These are phyloP conservation scores for Eciton burchellii DNA, from an alignment of 1,140 invertebrate genomes.

Conservation along the genomic window DNA sequence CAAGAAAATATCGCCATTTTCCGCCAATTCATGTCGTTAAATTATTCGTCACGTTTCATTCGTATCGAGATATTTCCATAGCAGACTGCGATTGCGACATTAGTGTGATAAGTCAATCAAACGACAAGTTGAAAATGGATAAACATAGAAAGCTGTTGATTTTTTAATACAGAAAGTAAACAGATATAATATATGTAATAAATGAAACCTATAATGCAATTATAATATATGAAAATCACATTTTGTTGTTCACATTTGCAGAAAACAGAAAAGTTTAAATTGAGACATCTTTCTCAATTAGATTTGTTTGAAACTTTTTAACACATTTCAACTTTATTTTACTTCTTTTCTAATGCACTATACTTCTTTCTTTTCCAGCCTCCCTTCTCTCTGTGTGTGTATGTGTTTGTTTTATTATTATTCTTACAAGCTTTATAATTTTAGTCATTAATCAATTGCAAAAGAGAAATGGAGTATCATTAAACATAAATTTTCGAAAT, in stretches of 20 bases:
- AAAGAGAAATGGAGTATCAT: too few relatives aligned
- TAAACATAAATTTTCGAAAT: too few relatives aligned
- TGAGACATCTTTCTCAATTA: neutral
- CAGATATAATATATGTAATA: too few relatives aligned
- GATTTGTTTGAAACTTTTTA: neutral
- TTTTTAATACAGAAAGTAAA: neutral
- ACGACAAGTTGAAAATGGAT: too few relatives aligned
- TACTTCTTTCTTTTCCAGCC: too few relatives aligned
- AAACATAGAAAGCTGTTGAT: constrained; percentile 3
- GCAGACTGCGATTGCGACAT: neutral
- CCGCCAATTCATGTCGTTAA: constrained; percentile 27
- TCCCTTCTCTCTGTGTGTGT: too few relatives aligned
- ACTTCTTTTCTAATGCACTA: neutral
- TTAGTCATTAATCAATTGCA: neutral
- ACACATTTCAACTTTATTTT: neutral
- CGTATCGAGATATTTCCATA: neutral
- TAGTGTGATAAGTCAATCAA: neutral
- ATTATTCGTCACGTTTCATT: constrained; percentile 39
- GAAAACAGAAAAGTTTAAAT: neutral
- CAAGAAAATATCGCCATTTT: neutral
- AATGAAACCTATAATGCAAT: too few relatives aligned
- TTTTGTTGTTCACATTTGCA: neutral
- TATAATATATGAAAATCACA: too few relatives aligned
- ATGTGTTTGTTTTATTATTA: neutral
- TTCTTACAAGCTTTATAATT: neutral